These are phyloP conservation scores for Chloroceryle aenea DNA, from an alignment of 2,113 vertebrate genomes.

Conservation along the genomic window DNA sequence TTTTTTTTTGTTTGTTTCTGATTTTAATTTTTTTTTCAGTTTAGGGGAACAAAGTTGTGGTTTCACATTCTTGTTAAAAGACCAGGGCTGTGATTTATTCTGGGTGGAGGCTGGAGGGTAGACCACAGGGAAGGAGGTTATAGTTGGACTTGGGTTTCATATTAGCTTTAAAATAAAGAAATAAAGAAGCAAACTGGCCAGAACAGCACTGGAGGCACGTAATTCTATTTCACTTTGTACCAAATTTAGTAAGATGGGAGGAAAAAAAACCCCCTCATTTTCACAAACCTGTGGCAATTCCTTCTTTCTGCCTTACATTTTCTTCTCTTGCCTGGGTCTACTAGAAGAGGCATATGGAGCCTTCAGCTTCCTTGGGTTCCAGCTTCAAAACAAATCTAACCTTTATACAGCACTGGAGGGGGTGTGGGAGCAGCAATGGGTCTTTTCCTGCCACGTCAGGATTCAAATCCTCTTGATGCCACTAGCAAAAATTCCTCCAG, in stretches of 20 bases:
- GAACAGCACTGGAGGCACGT: background rate
- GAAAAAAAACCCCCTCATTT: background rate
- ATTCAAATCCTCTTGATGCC: background rate
- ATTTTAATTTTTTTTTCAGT: background rate
- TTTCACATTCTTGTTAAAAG: background rate
- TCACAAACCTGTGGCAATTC: accelerated
- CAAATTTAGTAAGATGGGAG: background rate
- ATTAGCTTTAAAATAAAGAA: background rate
- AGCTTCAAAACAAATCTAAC: background rate
- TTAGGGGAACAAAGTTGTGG: background rate
- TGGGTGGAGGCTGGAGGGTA: background rate
- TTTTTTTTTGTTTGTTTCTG: background rate
- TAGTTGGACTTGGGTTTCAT: background rate
- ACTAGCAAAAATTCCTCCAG: background rate
- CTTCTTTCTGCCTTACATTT: background rate
- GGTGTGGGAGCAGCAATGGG: background rate
- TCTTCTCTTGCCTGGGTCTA: background rate
- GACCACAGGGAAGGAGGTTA: background rate
- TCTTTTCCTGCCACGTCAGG: background rate
- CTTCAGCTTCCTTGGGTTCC: background rate
- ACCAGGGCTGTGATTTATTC: constrained; percentile 18
- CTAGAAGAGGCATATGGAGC: background rate
- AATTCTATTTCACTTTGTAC: background rate
- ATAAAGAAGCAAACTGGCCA: background rate
- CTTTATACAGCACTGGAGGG: background rate